phyloP scores from a whole-genome alignment of 92 coral and sea anemone species.

The Pocillopora meandrina region DNA sequence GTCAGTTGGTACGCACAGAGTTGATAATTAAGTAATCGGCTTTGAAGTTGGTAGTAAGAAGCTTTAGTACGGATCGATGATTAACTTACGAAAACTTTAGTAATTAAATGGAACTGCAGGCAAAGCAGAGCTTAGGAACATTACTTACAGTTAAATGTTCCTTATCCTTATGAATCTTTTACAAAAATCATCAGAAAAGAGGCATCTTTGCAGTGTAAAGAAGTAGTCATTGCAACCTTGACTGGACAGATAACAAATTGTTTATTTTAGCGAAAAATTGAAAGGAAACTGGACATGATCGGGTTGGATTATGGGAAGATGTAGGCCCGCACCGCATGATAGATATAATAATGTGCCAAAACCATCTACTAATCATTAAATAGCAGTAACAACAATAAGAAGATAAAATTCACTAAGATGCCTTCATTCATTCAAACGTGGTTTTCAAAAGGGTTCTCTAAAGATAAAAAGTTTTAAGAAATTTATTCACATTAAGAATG shows the following conservation, averaged over 20 bases:
- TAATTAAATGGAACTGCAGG: background rate
- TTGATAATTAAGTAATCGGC: too few species aligned
- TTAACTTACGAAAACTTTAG: too few species aligned
- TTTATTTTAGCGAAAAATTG: background rate
- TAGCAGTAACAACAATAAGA: too few species aligned
- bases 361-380: too few species aligned
- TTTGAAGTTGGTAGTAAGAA: background rate
- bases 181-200: background rate
- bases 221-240: background rate
- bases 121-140: background rate
- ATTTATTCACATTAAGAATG: too few species aligned
- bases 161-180: background rate
- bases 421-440: too few species aligned
- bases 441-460: too few species aligned
- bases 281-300: constrained; percentile 3
- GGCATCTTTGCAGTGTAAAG: background rate
- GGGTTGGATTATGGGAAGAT: constrained; percentile 1
- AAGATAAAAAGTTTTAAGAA: too few species aligned
- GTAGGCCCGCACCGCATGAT: too few species aligned
- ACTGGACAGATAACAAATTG: background rate
- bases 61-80: background rate
- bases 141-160: constrained; percentile 15
- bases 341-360: too few species aligned
- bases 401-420: too few species aligned
- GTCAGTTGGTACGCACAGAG: too few species aligned